Base-by-base conservation (phyloP, 1,140 invertebrate genomes). In the Ctenoplectra terminalis region DNA sequence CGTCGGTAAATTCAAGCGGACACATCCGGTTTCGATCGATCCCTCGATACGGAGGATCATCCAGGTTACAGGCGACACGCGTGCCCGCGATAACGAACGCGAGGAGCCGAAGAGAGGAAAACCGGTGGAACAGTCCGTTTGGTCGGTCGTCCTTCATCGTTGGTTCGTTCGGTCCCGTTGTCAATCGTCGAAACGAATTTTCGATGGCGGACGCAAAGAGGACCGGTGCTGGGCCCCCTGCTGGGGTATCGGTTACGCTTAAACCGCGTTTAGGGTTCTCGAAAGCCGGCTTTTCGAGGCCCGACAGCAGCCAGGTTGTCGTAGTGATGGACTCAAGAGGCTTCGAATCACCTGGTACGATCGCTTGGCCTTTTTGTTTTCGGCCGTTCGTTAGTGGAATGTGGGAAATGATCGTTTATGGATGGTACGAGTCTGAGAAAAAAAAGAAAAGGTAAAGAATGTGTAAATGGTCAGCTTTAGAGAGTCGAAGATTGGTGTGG, bases 171-270 rank as follows among this genome's bases (percentile, higher is more conserved):
- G 37, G 71, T 76, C 67, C 48, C 72, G 72, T 64, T 86, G 83
- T 86, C 83, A 86, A 86, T 86, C 78, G 77, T 81, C 26, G 40
- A 69, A 43, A 69, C 43, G 69, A 69, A 77, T 82, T 81, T 77
- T 76, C 67, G 72, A 34, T 69, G 69, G 37, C 48, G 20, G 56
- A 56, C 34, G 69, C 70, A 54, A 72, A 54, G 75, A 26, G 26
- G 31, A 52, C 54, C 66, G 72, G 17, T 75, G 63, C 34, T 43
- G 46, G 69, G 31, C 64, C 89, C 90, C 91, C 91, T 77, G 84
- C 83, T 82, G 86, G 66, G 90, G 83, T 92, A 92, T 92, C 90
- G 90, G 90, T 92, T 92, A 90, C 91, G 90, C 87, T 91, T 88
- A 90, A 91, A 89, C 87, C 89, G 87, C 90, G 87, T 90, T 91